Evolutionary conservation across 2,888 invertebrate genomes (phyloP), one percentile per base, ranked within the genome.

Genomic region (Athalia circularis): DNA sequence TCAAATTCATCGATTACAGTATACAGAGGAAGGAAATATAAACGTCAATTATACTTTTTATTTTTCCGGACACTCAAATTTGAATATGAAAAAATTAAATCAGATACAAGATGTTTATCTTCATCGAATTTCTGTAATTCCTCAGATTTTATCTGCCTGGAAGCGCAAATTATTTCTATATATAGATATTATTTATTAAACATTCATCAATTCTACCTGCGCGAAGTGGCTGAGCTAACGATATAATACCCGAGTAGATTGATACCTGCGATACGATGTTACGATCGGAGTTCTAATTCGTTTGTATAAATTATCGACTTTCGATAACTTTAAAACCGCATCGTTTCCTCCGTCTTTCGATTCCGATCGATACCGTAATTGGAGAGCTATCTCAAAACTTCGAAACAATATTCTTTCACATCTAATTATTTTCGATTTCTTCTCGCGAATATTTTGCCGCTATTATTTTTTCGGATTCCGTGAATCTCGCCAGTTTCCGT

Each of bases 251-350:
- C 48, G 54, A 11, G 68, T 11, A 72, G n/a, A 47, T n/a, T 11
- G 70, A 72, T 72, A 59, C 59, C 52, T 48, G 9, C 47, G n/a
- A 72, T 59, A 13, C 45, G 59, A 59, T 72, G n/a, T 72, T 3
- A 45, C 43, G 52, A 45, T 45, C 47, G 45, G 13, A 59, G 29
- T 59, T 57, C 13, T 48, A 72, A 59, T 47, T 43, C 47, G 29
- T 72, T 59, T 45, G 45, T 5, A 72, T 72, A 72, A 52, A 47
- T 72, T 59, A 72, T 72, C 72, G 72, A 59, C n/a, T 72, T 72
- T 57, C 72, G 59, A 72, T 72, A 72, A 43, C 59, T 72, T 57
- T 8, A n/a, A 57, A 72, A 57, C 45, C 57, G 13, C 13, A 1
- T 50, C 15, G 15, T 8, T 47, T 7, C 5, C 47, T 11, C 52